Evolutionary conservation across 1,140 invertebrate species (phyloP), one percentile per base, ranked within the genome.

Genomic region (Piezodorus guildinii): DNA sequence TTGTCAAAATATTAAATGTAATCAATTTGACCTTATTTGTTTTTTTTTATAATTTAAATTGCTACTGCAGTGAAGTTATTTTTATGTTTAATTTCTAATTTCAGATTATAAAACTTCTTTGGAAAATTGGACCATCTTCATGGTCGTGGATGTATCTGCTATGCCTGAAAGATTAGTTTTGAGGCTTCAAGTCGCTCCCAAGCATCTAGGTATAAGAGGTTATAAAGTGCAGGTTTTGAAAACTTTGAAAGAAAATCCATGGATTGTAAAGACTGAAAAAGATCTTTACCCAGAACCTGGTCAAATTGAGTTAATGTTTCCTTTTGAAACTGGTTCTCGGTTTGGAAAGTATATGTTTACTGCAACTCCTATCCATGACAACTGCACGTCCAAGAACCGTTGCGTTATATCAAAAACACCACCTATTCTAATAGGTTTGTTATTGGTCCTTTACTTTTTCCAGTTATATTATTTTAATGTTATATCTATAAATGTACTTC

Each of bases 291-390:
- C 52, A 43, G 19, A 43, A 21, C 45, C 61, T 19, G 58, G 49
- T 21, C 45, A 51, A 17, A 62, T 25, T 2, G 59, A 65, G 30
- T 25, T 65, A 15, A 62, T 15, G 21, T 65, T 54, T 30, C 27
- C 17, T 44, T 65, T 45, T 46, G 27, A 60, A 19, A 65, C 64
- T 16, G 30, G 61, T n/a, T 49, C 46, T 16, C 61, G 61, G 27
- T 62, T 62, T 51, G 64, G 64, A n/a, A 62, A 65, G 15, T 65
- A 65, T 60, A 46, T 60, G 52, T 65, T 65, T 27, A 21, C 34
- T 19, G 64, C 54, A 2, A 61, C 43, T 16, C 60, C 60, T 21
- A 34, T 61, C 14, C 65, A 66, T 58, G 62, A 62, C 3, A 45
- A 60, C 21, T 66, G 65, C 51, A 49, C 43, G 17, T 9, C 27